Evolutionary conservation across 2,888 invertebrate species (phyloP), one percentile per base, ranked within the genome.

Genomic region (Pandemis cinnamomeana): DNA sequence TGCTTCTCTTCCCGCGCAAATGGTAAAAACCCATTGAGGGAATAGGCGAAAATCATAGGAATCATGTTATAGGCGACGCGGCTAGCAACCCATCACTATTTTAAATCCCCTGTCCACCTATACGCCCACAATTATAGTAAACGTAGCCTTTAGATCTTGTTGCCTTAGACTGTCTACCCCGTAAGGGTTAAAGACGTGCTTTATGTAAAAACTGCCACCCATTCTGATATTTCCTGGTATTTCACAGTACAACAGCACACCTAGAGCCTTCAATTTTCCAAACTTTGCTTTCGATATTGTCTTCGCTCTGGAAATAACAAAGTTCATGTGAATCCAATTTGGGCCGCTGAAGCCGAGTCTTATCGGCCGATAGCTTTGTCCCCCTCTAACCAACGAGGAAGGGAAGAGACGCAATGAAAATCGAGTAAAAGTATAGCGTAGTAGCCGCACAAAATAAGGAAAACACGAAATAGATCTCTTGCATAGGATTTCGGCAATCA

Each of bases 401-500:
- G n/a, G 58, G 10, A 58, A 27, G 58, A 27, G 58, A 58, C 2
- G 27, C 11, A 27, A 8, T 5, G 20, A 20, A 58, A 58, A 58
- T 58, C 58, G 53, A 55, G 15, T 20, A 55, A 51, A 58, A 58
- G 27, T 27, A 58, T 36, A 58, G 11, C 58, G 11, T 27, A 27
- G 20, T 58, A 58, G 62, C 71, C 46, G 41, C 53, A 53, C 36
- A 58, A 58, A 58, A 66, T 58, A 58, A 66, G 60, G 48, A 60
- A 71, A 71, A 71, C 15, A 13, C 51, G 53, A 36, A 53, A 58
- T 71, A 60, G 61, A 44, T 67, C 61, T 62, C 44, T 72, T 67
- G 67, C 60, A 72, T 66, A 42, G 60, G 66, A 48, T 53, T 72
- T 36, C 44, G 51, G 66, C 48, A 67, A 72, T 72, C 67, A 67